A percentile compares a stretch with the other conserved stretches of the same genome.
Evolutionary conservation across 2,113 vertebrate species (phyloP).

Genomic region (Scomber japonicus): DNA sequence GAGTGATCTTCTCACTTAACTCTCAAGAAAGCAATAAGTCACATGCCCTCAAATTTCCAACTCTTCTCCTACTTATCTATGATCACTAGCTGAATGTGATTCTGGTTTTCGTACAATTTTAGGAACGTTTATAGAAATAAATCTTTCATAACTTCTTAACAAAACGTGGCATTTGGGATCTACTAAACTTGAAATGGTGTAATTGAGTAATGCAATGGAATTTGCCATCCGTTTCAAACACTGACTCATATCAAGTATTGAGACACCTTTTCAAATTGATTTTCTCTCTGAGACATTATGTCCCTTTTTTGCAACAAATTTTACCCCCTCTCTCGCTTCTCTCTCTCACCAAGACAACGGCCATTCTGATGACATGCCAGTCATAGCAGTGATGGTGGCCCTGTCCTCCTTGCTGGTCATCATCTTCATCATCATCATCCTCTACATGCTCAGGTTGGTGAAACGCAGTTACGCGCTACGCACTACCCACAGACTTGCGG

Average conservation of each 20-base stretch:
- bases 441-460: slow-evolving; percentile 97
- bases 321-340: not conserved
- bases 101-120: too few relatives aligned
- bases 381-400: slow-evolving; percentile 97
- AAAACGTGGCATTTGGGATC: too few relatives aligned
- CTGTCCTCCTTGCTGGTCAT: slow-evolving; percentile 96
- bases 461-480: not conserved
- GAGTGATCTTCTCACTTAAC: too few relatives aligned
- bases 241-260: slow-evolving; percentile 13
- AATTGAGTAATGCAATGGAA: slow-evolving; percentile 14
- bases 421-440: slow-evolving; percentile 98
- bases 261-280: not conserved
- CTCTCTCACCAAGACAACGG: slow-evolving; percentile 42
- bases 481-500: slow-evolving; percentile 19
- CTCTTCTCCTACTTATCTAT: too few relatives aligned
- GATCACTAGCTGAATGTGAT: too few relatives aligned
- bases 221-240: slow-evolving; percentile 1
- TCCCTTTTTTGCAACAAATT: not conserved
- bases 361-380: slow-evolving; percentile 89
- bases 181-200: not conserved
- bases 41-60: too few relatives aligned
- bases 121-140: too few relatives aligned
- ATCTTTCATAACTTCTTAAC: too few relatives aligned
- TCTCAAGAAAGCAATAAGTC: too few relatives aligned
- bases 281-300: not conserved